These are phyloP conservation scores for Oceanodroma leucorhoa DNA, from an alignment of 2,797 vertebrate species.

Conservation along the genomic window DNA sequence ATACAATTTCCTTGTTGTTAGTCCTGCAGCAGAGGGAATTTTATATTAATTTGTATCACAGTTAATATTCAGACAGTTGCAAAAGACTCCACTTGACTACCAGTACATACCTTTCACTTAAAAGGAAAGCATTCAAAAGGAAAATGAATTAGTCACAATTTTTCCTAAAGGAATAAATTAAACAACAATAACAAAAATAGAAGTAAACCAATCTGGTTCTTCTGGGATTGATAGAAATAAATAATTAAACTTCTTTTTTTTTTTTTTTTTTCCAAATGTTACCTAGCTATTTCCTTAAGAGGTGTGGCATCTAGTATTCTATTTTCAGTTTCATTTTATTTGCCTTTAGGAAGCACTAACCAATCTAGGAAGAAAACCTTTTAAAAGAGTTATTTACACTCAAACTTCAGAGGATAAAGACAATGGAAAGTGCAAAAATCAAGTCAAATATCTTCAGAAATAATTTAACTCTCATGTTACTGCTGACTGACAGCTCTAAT, in stretches of 20 bases:
- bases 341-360: not conserved
- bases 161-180: not conserved
- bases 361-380: slow-evolving; percentile 13
- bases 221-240: not conserved
- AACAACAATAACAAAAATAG: not conserved
- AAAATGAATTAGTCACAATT: not conserved
- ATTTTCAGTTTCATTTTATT: not conserved
- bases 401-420: slow-evolving; percentile 63
- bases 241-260: not conserved
- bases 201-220: rapidly evolving
- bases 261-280: not conserved
- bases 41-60: not conserved
- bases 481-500: slow-evolving; percentile 82
- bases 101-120: not conserved
- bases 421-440: slow-evolving; percentile 65
- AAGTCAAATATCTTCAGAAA: slow-evolving; percentile 75
- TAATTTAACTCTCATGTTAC: slow-evolving; percentile 74
- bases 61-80: not conserved
- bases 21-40: not conserved
- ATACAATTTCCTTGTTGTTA: not conserved
- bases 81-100: not conserved
- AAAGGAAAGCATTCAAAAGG: not conserved
- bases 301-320: not conserved
- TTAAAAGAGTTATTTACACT: slow-evolving; percentile 43
- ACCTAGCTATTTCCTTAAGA: not conserved